Conservation (phyloP, 1,140 invertebrate genomes). For the Drosophila asahinai region DNA sequence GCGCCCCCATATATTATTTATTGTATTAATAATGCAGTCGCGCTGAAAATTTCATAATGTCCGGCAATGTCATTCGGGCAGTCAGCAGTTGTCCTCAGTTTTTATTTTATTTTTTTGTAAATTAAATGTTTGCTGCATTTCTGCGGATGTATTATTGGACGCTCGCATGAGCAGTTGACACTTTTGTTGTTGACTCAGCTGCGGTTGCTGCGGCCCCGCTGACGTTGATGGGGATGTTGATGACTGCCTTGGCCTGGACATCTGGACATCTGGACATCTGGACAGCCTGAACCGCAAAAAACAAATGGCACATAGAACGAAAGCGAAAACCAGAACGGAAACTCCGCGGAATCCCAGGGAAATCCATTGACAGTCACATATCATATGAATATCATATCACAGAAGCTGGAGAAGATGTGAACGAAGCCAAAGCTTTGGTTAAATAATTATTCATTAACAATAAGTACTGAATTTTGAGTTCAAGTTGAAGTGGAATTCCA, state of each 20-base stretch:
- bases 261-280: neutral
- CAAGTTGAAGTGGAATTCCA: too few species aligned
- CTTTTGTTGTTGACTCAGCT: slow-evolving; percentile 48
- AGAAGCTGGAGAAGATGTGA: neutral
- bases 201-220: slow-evolving; percentile 38
- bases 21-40: slow-evolving; percentile 71
- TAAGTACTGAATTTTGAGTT: too few species aligned
- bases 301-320: neutral
- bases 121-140: slow-evolving; percentile 27
- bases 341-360: neutral
- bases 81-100: slow-evolving; percentile 20
- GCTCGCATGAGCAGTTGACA: slow-evolving; percentile 24
- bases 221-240: slow-evolving; percentile 41
- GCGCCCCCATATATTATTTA: slow-evolving; percentile 67
- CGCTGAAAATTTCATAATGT: slow-evolving; percentile 72
- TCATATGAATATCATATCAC: neutral
- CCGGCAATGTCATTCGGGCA: slow-evolving; percentile 56
- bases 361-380: slow-evolving; percentile 1
- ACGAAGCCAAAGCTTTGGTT: too few species aligned
- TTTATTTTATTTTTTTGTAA: neutral
- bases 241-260: slow-evolving; percentile 17
- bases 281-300: slow-evolving; percentile 5
- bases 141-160: slow-evolving; percentile 31
- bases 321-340: neutral
- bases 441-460: too few species aligned